Evolutionary conservation across 53 echinoderm and acorn worm species (phyloP), one percentile per base, ranked within the genome.

Genomic region (Patiria pectinifera): DNA sequence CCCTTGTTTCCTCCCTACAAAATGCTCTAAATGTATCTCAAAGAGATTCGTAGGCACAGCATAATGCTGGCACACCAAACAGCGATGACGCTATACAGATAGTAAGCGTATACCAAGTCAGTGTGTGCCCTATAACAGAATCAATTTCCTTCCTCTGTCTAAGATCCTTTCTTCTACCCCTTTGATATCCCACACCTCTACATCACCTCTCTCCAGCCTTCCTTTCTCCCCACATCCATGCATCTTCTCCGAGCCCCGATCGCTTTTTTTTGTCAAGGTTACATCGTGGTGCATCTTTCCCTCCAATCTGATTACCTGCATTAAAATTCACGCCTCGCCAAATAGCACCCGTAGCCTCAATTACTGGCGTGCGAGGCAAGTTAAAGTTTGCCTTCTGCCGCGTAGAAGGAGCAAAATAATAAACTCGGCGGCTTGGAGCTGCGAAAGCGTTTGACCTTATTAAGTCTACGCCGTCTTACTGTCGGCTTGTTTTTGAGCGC

Each of bases 191-290:
- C 48, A 14, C 82, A 49, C 49, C 82, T 81, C 4, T 49, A 21
- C 49, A 11, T 47, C 82, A 53, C 53, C 53, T 53, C 53, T 53
- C 8, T 13, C 47, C 49, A 11, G 15, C 81, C 47, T 81, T 48
- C 11, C 47, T 81, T 48, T 81, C 81, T 35, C 14, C 49, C 60
- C 25, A 15, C 22, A 9, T 46, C 80, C 80, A 35, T 35, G 35
- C 35, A 15, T 48, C 45, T 45, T 58, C 83, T 46, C 44, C 83
- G 15, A 16, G 4, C 11, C 19, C 53, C 48, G 15, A 48, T 60
- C 60, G 83, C 83, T 23, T 83, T 60, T 48, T 43, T 76, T 24
- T 21, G 21, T 60, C 83, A 79, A 79, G 80, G 80, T 79, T 79
- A 46, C 80, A 6, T 79, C 48, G 25, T 2, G 6, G 22, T 76